Evolutionary conservation across 2,113 vertebrate species (phyloP).

Genomic region (Anthoscopus minutus): DNA sequence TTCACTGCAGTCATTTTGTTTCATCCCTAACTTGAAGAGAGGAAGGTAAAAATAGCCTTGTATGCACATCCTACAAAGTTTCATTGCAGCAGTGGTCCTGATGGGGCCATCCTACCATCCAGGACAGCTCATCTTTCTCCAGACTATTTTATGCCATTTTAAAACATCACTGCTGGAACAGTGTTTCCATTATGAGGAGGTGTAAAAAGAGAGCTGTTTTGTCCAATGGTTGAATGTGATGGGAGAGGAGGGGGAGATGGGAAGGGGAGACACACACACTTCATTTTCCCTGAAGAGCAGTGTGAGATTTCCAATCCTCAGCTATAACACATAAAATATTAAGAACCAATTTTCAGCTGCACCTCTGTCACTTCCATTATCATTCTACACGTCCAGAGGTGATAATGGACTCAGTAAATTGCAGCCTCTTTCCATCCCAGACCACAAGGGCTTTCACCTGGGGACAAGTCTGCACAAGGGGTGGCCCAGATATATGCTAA

Average conservation of each 20-base stretch:
- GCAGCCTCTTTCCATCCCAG: constrained; percentile 71
- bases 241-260: neutral
- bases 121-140: neutral
- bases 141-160: neutral
- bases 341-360: constrained; percentile 89
- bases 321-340: constrained; percentile 91
- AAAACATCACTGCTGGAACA: neutral
- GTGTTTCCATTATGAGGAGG: neutral
- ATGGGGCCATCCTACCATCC: neutral
- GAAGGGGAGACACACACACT: constrained; percentile 6
- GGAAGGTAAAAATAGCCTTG: neutral
- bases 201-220: constrained; percentile 23
- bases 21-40: neutral
- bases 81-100: neutral
- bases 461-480: constrained; percentile 66
- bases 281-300: constrained; percentile 77
- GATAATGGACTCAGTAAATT: constrained; percentile 85
- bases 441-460: constrained; percentile 65
- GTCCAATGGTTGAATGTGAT: constrained; percentile 12
- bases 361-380: constrained; percentile 88
- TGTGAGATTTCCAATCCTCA: constrained; percentile 76
- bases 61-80: neutral
- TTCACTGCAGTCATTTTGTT: neutral
- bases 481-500: constrained; percentile 70
- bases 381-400: constrained; percentile 80